phyloP scores from a whole-genome alignment of 1,140 invertebrate genomes.

The Euschistus heros region DNA sequence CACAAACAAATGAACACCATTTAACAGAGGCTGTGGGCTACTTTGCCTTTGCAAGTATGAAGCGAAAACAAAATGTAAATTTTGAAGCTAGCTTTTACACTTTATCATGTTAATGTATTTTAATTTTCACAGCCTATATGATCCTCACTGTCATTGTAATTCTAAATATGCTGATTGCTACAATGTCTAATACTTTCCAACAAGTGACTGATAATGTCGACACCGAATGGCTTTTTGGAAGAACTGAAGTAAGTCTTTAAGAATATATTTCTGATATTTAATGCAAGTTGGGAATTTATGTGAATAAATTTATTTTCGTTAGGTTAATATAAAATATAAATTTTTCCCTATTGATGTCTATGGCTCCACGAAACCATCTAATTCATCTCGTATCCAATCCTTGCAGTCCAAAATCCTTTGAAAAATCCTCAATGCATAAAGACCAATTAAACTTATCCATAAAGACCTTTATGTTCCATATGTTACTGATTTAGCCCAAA shows the following conservation, averaged over 20 bases:
- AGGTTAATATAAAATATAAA: no score
- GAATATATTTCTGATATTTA: no score
- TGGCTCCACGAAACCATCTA: no score
- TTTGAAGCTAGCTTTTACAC: neutral
- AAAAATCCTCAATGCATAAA: no score
- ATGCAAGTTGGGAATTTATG: no score
- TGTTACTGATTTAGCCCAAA: no score
- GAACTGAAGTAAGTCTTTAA: conserved; percentile 40
- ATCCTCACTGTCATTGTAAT: conserved; percentile 59
- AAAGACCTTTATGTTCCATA: no score
- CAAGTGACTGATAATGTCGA: conserved; percentile 48
- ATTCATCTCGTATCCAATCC: no score
- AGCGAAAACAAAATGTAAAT: conserved; percentile 12
- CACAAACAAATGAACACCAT: conserved; percentile 42
- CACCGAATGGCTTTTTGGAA: conserved; percentile 48
- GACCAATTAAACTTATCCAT: no score
- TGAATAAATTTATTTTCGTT: no score
- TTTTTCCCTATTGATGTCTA: no score
- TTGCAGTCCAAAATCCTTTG: no score
- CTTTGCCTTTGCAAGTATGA: conserved; percentile 45
- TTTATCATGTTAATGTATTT: neutral
- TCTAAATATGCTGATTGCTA: conserved; percentile 68
- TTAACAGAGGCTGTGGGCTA: conserved; percentile 52
- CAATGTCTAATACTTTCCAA: conserved; percentile 64
- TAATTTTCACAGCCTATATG: conserved; percentile 41